Base-by-base conservation (phyloP, 1,140 invertebrate genomes). In the Diuraphis noxia region DNA sequence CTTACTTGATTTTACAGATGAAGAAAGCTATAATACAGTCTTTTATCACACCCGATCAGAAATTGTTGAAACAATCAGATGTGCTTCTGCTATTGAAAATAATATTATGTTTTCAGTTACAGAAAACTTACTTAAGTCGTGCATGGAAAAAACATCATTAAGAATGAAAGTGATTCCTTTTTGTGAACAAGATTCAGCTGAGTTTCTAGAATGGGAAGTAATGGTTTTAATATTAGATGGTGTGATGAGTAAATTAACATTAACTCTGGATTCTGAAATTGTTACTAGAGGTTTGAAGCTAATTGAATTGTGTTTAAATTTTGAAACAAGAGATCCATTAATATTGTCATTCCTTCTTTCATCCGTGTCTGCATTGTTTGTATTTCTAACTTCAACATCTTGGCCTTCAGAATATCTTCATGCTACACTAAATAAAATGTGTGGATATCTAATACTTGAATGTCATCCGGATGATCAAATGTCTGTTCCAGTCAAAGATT, bases 281-380 rank as follows among this genome's bases (percentile, higher is more conserved):
- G 95, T 96, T 81, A 94, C 95, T 92, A 95, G 95, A 88, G 96
- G 97, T 2, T 94, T 97, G 49, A 94, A 95, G 77, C 94, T 98
- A 34, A 94, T 98, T 43, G 96, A 97, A 93, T 94, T 96, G 81
- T 98, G 97, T 93, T 94, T 98, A 40, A 94, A 95, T 41, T 96
- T 96, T 93, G 95, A 97, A 88, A 97, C 97, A 0, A 95, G 95
- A 36, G 96, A 97, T 94, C 96, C 97, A 25, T 94, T 97, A 84
- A 95, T 98, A 41, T 94, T 98, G 25, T 98, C 97, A 1, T 95
- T 96, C 86, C 93, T 98, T 63, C 94, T 99, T 4, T 98, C 98
- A 0, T 97, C 97, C 93, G 97, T 98, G 92, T 98, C 98, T 34
- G 96, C 97, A 0, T 94, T 99, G 1, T 98, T 98, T 93, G 96